Conservation (phyloP, 2,797 vertebrate species). For the Cyprinodon diabolis region DNA sequence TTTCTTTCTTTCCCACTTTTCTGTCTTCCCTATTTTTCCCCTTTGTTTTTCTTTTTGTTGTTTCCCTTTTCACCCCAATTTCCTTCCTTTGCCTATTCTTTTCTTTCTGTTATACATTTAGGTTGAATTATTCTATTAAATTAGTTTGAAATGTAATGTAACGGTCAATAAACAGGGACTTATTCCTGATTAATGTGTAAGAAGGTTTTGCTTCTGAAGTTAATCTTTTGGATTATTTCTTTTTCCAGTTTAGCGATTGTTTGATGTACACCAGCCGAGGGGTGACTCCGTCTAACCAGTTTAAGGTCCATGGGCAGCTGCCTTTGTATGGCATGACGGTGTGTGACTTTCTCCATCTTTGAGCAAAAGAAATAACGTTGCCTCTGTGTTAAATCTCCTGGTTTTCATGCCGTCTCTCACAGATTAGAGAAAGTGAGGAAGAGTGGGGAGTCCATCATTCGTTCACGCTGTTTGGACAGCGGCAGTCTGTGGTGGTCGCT, state of each 20-base stretch:
- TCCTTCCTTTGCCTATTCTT: not conserved
- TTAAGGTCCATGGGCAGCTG: constrained; percentile 94
- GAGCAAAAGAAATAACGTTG: not conserved
- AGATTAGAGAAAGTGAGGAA: constrained; percentile 94
- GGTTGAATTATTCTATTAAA: not conserved
- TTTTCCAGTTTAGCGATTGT: constrained; percentile 89
- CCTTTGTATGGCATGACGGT: constrained; percentile 94
- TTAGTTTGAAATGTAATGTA: not conserved
- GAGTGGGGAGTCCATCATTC: constrained; percentile 96
- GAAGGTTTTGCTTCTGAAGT: not conserved
- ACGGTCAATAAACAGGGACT: not conserved
- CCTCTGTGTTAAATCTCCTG: too few relatives aligned
- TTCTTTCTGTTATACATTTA: not conserved
- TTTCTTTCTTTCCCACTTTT: too few relatives aligned
- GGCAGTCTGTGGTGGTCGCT: constrained; percentile 91
- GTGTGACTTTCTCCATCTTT: constrained; percentile 32
- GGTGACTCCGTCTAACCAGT: constrained; percentile 92
- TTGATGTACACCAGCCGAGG: constrained; percentile 95
- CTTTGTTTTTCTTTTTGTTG: not conserved
- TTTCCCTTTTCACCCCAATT: too few relatives aligned
- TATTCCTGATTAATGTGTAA: not conserved
- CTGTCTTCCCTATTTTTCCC: too few relatives aligned
- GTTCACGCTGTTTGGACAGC: constrained; percentile 90
- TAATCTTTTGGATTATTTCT: not conserved
- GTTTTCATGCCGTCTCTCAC: constrained; percentile 2